These are phyloP conservation scores for Helostoma temminkii DNA, from an alignment of 2,797 vertebrate genomes.

Conservation along the genomic window DNA sequence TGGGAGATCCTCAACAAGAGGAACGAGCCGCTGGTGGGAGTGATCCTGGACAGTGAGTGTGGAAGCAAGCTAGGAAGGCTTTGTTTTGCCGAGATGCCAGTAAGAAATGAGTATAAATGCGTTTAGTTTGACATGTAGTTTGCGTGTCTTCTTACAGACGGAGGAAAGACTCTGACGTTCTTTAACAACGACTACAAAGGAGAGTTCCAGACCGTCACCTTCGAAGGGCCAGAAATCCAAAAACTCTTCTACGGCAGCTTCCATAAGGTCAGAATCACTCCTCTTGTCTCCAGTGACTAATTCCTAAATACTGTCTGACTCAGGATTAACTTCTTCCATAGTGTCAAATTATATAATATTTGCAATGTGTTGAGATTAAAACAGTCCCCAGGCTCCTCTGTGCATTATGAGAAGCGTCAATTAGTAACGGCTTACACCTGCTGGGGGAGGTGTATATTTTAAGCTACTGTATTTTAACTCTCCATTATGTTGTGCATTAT, in stretches of 20 bases:
- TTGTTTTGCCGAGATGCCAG: too few species aligned
- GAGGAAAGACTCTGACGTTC: slow-evolving; percentile 95
- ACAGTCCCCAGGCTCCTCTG: too few species aligned
- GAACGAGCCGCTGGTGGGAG: slow-evolving; percentile 92
- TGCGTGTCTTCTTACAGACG: slow-evolving; percentile 80
- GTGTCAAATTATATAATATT: not conserved
- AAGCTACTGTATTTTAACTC: too few species aligned
- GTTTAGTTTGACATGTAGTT: not conserved
- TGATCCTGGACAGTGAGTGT: slow-evolving; percentile 96
- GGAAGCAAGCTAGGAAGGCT: not conserved
- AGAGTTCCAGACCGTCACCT: slow-evolving; percentile 94
- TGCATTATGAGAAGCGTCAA: too few species aligned
- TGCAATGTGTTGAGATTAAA: too few species aligned
- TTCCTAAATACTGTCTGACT: not conserved
- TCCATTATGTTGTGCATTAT: too few species aligned
- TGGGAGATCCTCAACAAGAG: slow-evolving; percentile 95
- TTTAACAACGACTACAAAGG: slow-evolving; percentile 94
- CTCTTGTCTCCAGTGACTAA: not conserved
- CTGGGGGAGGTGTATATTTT: too few species aligned
- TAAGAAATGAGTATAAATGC: too few species aligned
- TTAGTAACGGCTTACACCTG: too few species aligned
- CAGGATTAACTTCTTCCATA: not conserved
- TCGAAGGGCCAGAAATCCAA: slow-evolving; percentile 92
- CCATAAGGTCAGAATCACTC: slow-evolving; percentile 89
- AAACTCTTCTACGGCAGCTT: slow-evolving; percentile 97